These are phyloP conservation scores for Cladorhizidae sp. DNA, from an alignment of 37 sponge, comb jelly and placozoan species.

Conservation along the genomic window DNA sequence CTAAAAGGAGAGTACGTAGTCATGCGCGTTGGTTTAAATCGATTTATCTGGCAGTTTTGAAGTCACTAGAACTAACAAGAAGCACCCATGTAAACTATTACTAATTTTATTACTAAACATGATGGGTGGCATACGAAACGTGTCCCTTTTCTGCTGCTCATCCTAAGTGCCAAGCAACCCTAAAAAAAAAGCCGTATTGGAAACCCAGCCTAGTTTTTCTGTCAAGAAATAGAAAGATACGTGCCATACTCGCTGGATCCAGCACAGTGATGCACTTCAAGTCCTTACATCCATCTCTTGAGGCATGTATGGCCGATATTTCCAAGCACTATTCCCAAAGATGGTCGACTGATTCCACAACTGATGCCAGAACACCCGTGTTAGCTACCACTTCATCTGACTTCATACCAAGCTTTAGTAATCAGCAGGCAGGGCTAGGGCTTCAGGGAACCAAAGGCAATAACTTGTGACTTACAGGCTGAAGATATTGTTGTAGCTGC, in stretches of 20 bases:
- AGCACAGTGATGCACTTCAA: slow-evolving; percentile 53
- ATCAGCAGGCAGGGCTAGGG: slow-evolving; percentile 49
- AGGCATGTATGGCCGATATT: slow-evolving; percentile 61
- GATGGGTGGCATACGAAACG: slow-evolving; percentile 51
- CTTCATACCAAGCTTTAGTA: slow-evolving; percentile 53
- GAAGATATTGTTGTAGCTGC: slow-evolving; percentile 66
- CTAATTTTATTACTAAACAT: slow-evolving; percentile 25
- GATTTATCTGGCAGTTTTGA: slow-evolving; percentile 57
- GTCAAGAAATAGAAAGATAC: slow-evolving; percentile 51
- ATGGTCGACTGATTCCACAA: slow-evolving; percentile 51
- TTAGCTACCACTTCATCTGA: slow-evolving; percentile 50
- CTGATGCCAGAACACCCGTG: slow-evolving; percentile 57
- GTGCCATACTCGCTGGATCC: slow-evolving; percentile 64
- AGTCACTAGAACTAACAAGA: not conserved
- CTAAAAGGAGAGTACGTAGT: too few species aligned
- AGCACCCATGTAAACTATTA: not conserved
- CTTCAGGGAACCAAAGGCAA: slow-evolving; percentile 37
- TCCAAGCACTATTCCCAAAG: slow-evolving; percentile 35
- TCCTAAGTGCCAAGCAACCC: slow-evolving; percentile 56
- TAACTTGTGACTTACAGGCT: slow-evolving; percentile 52
- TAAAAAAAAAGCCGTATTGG: slow-evolving; percentile 45
- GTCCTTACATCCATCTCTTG: slow-evolving; percentile 30
- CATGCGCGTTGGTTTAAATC: too few species aligned
- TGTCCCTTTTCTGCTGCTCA: slow-evolving; percentile 60
- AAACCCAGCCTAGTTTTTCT: too few species aligned